These are phyloP conservation scores for Neuroterus valhalla DNA, from an alignment of 1,140 invertebrate species.

Conservation along the genomic window DNA sequence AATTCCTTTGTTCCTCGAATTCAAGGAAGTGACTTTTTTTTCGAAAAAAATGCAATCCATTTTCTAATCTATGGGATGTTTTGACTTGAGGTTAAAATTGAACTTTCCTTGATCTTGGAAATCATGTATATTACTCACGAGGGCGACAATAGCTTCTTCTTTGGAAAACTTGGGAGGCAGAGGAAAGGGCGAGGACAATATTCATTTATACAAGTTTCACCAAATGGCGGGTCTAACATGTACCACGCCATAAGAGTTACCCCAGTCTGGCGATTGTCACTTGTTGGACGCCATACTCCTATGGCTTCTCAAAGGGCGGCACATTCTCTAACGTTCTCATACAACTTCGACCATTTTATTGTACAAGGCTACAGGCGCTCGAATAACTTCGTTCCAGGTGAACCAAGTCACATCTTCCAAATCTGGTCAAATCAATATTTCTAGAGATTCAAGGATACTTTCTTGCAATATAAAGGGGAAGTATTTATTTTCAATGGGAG, in stretches of 20 bases:
- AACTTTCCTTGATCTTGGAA: conserved; percentile 9
- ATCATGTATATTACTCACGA: conserved; percentile 2
- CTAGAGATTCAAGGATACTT: no score
- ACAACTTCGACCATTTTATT: conserved; percentile 57
- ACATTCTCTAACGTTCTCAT: conserved; percentile 42
- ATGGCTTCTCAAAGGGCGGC: conserved; percentile 55
- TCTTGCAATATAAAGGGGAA: no score
- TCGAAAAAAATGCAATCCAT: neutral
- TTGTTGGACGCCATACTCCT: conserved; percentile 63
- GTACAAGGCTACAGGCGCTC: conserved; percentile 53
- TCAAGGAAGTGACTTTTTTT: neutral
- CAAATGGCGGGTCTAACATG: conserved; percentile 48
- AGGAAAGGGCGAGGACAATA: conserved; percentile 41
- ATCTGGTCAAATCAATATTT: no score
- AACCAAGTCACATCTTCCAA: neutral
- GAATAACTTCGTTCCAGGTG: conserved; percentile 45
- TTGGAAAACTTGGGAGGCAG: conserved; percentile 36
- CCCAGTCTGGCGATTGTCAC: conserved; percentile 57
- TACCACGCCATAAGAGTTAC: conserved; percentile 53
- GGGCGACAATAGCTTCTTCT: conserved; percentile 2
- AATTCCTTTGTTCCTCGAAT: neutral
- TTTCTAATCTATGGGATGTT: neutral
- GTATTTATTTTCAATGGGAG: no score
- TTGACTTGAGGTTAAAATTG: conserved; percentile 16
- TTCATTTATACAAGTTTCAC: conserved; percentile 51